Percentiles rank a stretch among this genome's conserved stretches.
These are phyloP conservation scores for Neosilurus mollespiculum DNA, from an alignment of 2,797 vertebrate genomes.

Conservation along the genomic window DNA sequence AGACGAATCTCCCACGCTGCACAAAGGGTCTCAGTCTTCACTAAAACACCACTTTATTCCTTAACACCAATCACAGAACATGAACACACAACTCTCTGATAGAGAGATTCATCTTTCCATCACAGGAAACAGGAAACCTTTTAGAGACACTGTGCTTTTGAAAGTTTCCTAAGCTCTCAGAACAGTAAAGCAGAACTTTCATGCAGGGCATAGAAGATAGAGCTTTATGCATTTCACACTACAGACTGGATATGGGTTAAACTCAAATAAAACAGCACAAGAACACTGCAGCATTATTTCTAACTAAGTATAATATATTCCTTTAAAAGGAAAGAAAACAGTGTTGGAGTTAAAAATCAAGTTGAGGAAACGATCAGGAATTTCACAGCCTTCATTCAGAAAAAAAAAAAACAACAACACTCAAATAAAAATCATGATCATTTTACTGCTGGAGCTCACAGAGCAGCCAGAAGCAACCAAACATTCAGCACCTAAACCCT, in stretches of 20 bases:
- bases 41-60: background rate
- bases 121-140: constrained; percentile 44
- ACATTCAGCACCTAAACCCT: background rate
- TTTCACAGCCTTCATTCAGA: background rate
- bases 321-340: background rate
- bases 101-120: constrained; percentile 1
- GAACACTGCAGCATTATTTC: background rate
- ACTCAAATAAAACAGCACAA: background rate
- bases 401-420: background rate
- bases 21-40: background rate
- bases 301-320: background rate
- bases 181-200: background rate
- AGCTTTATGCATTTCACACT: background rate
- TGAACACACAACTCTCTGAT: background rate
- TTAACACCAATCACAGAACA: background rate
- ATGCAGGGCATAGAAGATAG: background rate
- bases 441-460: constrained; percentile 2
- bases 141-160: background rate
- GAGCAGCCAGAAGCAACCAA: background rate
- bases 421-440: background rate
- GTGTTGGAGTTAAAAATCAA: background rate
- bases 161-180: constrained; percentile 12
- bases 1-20: background rate
- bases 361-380: background rate
- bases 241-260: background rate